These are phyloP conservation scores for Parapristionchus giblindavisi DNA, from an alignment of 2,888 invertebrate genomes.

Conservation along the genomic window DNA sequence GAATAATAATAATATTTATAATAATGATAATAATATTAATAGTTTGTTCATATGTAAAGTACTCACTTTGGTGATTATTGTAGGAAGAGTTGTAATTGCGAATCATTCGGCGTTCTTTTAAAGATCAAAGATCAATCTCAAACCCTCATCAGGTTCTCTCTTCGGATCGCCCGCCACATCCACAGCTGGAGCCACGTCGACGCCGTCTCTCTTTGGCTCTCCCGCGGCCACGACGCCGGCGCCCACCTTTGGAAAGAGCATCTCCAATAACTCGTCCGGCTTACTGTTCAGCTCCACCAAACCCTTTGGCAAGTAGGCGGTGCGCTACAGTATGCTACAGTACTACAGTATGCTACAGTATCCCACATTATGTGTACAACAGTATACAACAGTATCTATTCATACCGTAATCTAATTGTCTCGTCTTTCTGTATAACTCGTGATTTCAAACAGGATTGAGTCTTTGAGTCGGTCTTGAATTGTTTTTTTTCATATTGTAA, in stretches of 20 bases:
- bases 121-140: background rate
- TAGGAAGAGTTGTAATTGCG: background rate
- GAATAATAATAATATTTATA: too few relatives aligned
- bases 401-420: too few relatives aligned
- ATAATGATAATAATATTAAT: background rate
- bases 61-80: background rate
- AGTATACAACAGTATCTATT: too few relatives aligned
- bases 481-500: too few relatives aligned
- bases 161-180: background rate
- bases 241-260: conserved; percentile 33
- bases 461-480: too few relatives aligned
- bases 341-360: too few relatives aligned
- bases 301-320: conserved; percentile 23
- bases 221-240: background rate
- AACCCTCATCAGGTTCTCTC: conserved; percentile 23
- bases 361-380: too few relatives aligned
- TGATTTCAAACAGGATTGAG: too few relatives aligned
- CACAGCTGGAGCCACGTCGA: background rate
- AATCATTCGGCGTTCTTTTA: background rate
- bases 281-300: conserved; percentile 45
- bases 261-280: conserved; percentile 49
- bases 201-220: conserved; percentile 26
- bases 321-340: too few relatives aligned
- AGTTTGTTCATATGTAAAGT: too few relatives aligned
- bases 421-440: too few relatives aligned